These are phyloP conservation scores for Lophura nycthemera DNA, from an alignment of 2,113 vertebrate genomes.

Conservation along the genomic window DNA sequence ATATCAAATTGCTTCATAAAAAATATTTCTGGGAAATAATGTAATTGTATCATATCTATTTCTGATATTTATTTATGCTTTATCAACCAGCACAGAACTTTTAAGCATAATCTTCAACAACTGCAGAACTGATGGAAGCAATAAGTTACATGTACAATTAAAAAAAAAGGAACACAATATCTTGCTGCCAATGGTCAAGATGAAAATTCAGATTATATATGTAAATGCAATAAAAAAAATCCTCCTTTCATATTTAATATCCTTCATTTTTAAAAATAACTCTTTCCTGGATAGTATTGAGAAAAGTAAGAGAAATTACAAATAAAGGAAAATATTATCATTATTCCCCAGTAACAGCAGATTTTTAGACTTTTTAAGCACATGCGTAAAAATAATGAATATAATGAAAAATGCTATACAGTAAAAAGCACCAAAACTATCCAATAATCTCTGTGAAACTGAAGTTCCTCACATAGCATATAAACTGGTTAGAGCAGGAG, in stretches of 20 bases:
- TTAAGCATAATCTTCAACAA: not conserved
- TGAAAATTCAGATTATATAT: not conserved
- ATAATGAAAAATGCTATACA: not conserved
- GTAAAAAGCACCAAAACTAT: not conserved
- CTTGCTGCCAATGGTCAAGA: constrained; percentile 14
- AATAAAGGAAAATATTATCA: not conserved
- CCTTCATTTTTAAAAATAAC: not conserved
- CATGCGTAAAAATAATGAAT: not conserved
- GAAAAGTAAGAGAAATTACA: constrained; percentile 31
- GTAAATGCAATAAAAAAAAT: not conserved
- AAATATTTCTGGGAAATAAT: not conserved
- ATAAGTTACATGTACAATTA: not conserved
- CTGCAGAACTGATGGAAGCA: not conserved
- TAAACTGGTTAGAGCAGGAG: not conserved
- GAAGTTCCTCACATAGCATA: not conserved
- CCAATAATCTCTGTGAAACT: not conserved
- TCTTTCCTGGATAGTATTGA: constrained; percentile 40
- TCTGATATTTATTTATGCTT: constrained; percentile 63
- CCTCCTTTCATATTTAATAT: not conserved
- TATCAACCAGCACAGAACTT: constrained; percentile 55
- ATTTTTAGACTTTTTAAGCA: not conserved
- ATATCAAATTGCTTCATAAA: constrained; percentile 22
- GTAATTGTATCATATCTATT: constrained; percentile 18
- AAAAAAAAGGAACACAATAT: constrained; percentile 50
- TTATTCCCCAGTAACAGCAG: not conserved